Conservation (phyloP, 2,888 invertebrate genomes). For the Microctonus brassicae region DNA sequence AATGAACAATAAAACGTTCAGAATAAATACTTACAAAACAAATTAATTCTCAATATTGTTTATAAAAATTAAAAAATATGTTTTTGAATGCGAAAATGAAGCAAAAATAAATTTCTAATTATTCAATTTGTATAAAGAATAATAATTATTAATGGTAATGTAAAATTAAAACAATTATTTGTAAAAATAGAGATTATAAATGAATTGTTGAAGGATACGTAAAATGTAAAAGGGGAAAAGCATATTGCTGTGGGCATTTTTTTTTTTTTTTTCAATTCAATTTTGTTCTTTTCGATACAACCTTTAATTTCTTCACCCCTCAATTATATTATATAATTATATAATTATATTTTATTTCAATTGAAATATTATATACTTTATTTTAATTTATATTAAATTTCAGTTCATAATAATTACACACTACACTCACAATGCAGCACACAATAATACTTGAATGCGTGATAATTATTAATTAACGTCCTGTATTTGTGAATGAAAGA, state of each 20-base stretch:
- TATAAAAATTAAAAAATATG: neutral
- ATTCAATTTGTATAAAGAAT: neutral
- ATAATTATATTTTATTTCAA: neutral
- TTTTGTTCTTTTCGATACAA: neutral
- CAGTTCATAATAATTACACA: neutral
- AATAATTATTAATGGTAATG: slow-evolving; percentile 48
- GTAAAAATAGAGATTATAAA: slow-evolving; percentile 58
- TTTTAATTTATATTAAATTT: too few relatives aligned
- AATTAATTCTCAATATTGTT: too few relatives aligned
- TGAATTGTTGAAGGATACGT: slow-evolving; percentile 45
- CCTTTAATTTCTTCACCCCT: neutral
- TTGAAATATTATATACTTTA: too few relatives aligned
- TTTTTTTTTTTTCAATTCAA: slow-evolving; percentile 6
- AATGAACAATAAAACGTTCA: too few relatives aligned
- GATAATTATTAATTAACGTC: neutral
- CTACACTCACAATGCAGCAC: neutral
- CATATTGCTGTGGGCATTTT: slow-evolving; percentile 24
- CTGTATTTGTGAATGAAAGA: neutral
- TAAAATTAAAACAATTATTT: slow-evolving; percentile 56
- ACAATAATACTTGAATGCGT: neutral
- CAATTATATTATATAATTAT: neutral
- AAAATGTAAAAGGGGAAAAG: slow-evolving; percentile 13
- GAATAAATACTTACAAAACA: too few relatives aligned
- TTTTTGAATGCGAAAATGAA: neutral
- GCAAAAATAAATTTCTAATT: neutral